A percentile compares a stretch with the other conserved stretches of the same genome.
These are phyloP conservation scores for Malachius bipustulatus DNA, from an alignment of 2,888 invertebrate species.

Conservation along the genomic window DNA sequence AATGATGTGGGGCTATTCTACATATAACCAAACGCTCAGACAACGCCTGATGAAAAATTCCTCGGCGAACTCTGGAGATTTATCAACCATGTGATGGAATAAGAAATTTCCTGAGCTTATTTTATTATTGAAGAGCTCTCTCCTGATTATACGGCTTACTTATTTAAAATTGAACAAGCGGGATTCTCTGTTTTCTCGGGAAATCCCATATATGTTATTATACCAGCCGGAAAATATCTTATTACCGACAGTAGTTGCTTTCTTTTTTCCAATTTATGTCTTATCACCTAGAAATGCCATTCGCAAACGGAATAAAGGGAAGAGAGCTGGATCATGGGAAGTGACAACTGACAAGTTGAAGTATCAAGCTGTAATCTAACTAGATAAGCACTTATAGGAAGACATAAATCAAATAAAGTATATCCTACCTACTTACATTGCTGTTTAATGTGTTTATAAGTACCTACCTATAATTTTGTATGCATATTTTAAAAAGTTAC, in stretches of 20 bases:
- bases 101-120: conserved; percentile 16
- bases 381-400: too few relatives aligned
- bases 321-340: too few relatives aligned
- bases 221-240: conserved; percentile 1
- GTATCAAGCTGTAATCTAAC: too few relatives aligned
- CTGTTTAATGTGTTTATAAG: too few relatives aligned
- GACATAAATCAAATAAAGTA: too few relatives aligned
- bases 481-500: too few relatives aligned
- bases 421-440: too few relatives aligned
- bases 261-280: not conserved
- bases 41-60: conserved; percentile 15
- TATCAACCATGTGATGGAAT: conserved; percentile 17
- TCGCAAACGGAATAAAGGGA: too few relatives aligned
- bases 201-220: not conserved
- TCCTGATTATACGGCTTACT: conserved; percentile 5
- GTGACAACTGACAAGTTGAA: too few relatives aligned
- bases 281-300: too few relatives aligned
- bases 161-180: conserved; percentile 5
- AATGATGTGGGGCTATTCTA: conserved; percentile 6
- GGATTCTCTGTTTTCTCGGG: conserved; percentile 4
- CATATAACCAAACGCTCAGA: not conserved
- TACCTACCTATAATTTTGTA: too few relatives aligned
- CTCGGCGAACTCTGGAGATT: conserved; percentile 12
- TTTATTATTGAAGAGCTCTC: conserved; percentile 10
- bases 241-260: not conserved